Conservation (phyloP, 2,113 vertebrate genomes). For the Entelurus aequoreus region DNA sequence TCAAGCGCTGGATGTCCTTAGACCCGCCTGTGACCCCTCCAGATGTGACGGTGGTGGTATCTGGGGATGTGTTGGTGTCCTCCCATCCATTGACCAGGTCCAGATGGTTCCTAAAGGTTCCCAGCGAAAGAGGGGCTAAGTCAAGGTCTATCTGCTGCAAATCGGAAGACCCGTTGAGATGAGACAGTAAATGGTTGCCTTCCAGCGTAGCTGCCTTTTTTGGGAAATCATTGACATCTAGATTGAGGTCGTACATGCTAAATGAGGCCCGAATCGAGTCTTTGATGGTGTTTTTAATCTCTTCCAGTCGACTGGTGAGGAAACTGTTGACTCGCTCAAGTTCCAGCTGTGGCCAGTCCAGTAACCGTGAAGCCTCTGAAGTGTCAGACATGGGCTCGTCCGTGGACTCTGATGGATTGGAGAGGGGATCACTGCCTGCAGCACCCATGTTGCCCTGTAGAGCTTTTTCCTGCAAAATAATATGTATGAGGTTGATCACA, state of each 20-base stretch:
- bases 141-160: conserved; percentile 93
- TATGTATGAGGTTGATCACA: neutral
- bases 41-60: conserved; percentile 18
- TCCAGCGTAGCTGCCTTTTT: conserved; percentile 88
- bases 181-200: conserved; percentile 84
- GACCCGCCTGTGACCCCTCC: conserved; percentile 42
- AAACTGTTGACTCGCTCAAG: conserved; percentile 95
- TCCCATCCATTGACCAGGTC: conserved; percentile 75
- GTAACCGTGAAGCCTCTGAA: conserved; percentile 75
- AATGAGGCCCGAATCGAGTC: conserved; percentile 95
- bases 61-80: conserved; percentile 45
- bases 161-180: conserved; percentile 86
- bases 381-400: conserved; percentile 64
- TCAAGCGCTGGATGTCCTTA: conserved; percentile 82
- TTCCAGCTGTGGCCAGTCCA: conserved; percentile 92
- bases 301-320: conserved; percentile 91
- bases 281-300: conserved; percentile 97
- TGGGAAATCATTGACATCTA: conserved; percentile 91
- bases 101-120: conserved; percentile 80
- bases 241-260: conserved; percentile 90
- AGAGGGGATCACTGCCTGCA: conserved; percentile 58
- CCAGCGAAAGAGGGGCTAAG: conserved; percentile 87
- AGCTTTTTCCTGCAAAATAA: conserved; percentile 80
- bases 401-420: conserved; percentile 47
- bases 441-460: conserved; percentile 74